Conservation (phyloP, 1,140 invertebrate genomes). For the Drosophila pectinifera region DNA sequence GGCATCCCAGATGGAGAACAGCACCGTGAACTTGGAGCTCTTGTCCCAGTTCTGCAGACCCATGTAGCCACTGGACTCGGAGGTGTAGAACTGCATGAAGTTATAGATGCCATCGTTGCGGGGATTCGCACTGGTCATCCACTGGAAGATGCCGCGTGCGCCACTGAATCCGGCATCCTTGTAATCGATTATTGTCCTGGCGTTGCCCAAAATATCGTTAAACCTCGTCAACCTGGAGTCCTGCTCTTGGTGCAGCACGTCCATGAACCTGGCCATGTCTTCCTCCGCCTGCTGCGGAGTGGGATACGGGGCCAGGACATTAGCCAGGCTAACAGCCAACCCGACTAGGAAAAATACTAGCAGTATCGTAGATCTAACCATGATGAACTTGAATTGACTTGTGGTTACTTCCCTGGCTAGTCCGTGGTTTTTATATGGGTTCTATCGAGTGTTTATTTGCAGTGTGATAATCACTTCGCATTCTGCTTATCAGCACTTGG, state of each 20-base stretch:
- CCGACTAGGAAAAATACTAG: not conserved
- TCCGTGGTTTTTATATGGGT: conserved; percentile 2
- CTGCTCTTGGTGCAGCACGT: conserved; percentile 15
- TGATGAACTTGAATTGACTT: conserved; percentile 22
- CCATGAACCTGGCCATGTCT: conserved; percentile 26
- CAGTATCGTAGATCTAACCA: conserved; percentile 2
- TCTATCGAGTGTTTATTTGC: conserved; percentile 13
- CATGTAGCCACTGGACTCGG: conserved; percentile 35
- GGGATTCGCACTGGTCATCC: conserved; percentile 30
- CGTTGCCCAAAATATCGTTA: conserved; percentile 36
- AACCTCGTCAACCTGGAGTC: not conserved
- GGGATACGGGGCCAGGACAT: not conserved
- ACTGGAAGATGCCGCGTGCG: conserved; percentile 30
- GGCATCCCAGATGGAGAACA: conserved; percentile 46
- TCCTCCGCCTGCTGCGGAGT: conserved; percentile 25
- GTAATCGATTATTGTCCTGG: conserved; percentile 22
- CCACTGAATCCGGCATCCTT: conserved; percentile 27
- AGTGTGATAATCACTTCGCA: conserved; percentile 11
- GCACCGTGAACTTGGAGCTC: conserved; percentile 34
- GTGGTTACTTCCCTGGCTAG: not conserved
- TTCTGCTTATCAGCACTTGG: conserved; percentile 15
- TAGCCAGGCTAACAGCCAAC: not conserved
- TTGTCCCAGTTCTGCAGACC: conserved; percentile 38
- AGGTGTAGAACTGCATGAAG: conserved; percentile 36
- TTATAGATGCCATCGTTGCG: conserved; percentile 42